These are phyloP conservation scores for Amorpha juglandis DNA, from an alignment of 2,888 invertebrate genomes.

Conservation along the genomic window DNA sequence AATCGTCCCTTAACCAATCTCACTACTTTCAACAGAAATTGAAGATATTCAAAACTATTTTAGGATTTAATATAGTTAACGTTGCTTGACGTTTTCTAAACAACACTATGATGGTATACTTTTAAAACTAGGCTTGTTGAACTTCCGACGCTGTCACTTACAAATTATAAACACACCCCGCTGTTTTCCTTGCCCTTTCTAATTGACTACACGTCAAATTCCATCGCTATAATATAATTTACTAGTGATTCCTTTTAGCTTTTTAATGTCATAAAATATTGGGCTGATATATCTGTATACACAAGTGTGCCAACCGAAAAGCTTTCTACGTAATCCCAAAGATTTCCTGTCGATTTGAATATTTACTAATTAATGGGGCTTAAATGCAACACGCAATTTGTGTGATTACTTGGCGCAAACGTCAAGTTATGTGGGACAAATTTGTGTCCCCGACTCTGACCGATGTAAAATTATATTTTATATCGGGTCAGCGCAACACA, in stretches of 20 bases:
- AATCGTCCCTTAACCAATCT: too few relatives aligned
- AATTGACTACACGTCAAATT: constrained; percentile 82
- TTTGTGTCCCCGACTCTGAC: too few relatives aligned
- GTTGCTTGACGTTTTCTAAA: constrained; percentile 18
- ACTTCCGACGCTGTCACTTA: constrained; percentile 81
- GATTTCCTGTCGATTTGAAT: too few relatives aligned
- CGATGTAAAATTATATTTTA: too few relatives aligned
- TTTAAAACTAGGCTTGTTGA: constrained; percentile 67
- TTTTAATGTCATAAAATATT: neutral
- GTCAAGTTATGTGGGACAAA: too few relatives aligned
- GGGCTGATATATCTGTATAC: neutral
- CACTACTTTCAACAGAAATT: too few relatives aligned
- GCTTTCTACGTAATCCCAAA: neutral
- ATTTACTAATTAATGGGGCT: too few relatives aligned
- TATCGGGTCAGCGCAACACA: too few relatives aligned
- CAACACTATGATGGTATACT: constrained; percentile 22
- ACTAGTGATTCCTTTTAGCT: constrained; percentile 56
- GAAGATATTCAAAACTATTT: neutral
- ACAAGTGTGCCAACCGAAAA: neutral
- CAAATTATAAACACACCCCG: constrained; percentile 73
- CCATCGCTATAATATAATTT: constrained; percentile 65
- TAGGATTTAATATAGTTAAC: neutral
- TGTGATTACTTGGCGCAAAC: neutral
- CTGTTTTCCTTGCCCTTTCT: constrained; percentile 57
- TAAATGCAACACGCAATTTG: too few relatives aligned